Evolutionary conservation across 2,888 invertebrate genomes (phyloP).

Genomic region (Crossocerus cetratus): DNA sequence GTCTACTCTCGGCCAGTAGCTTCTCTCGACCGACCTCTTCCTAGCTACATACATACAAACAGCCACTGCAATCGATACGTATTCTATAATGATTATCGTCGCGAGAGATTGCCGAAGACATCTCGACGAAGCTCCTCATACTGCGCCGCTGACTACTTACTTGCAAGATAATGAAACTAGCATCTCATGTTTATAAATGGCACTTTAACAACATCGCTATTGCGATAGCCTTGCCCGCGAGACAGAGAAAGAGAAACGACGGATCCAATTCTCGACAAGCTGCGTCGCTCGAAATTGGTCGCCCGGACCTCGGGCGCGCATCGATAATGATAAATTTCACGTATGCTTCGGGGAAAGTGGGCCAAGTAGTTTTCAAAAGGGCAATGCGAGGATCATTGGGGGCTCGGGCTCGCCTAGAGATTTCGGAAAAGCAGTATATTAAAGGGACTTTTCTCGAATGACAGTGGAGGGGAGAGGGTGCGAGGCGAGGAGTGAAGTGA

Average conservation of each 20-base stretch:
- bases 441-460: slow-evolving; percentile 10
- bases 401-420: too few species aligned
- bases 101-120: too few species aligned
- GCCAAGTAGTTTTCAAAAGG: neutral
- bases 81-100: too few species aligned
- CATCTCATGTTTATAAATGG: slow-evolving; percentile 2
- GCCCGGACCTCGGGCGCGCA: too few species aligned
- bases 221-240: neutral
- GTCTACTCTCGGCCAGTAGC: neutral
- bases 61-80: too few species aligned
- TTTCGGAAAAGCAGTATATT: neutral
- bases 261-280: neutral
- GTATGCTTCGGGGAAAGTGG: neutral
- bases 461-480: slow-evolving; percentile 17
- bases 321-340: neutral
- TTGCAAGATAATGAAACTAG: slow-evolving; percentile 1
- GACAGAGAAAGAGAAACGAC: neutral
- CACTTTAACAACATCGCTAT: neutral
- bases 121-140: too few species aligned
- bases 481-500: slow-evolving; percentile 23
- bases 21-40: neutral
- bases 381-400: neutral
- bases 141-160: neutral
- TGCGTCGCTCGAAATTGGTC: too few species aligned
- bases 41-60: too few species aligned